A percentile compares a stretch with the other conserved stretches of the same genome.
These are phyloP conservation scores for Zaprionus ghesquierei DNA, from an alignment of 1,140 invertebrate species.

Conservation along the genomic window DNA sequence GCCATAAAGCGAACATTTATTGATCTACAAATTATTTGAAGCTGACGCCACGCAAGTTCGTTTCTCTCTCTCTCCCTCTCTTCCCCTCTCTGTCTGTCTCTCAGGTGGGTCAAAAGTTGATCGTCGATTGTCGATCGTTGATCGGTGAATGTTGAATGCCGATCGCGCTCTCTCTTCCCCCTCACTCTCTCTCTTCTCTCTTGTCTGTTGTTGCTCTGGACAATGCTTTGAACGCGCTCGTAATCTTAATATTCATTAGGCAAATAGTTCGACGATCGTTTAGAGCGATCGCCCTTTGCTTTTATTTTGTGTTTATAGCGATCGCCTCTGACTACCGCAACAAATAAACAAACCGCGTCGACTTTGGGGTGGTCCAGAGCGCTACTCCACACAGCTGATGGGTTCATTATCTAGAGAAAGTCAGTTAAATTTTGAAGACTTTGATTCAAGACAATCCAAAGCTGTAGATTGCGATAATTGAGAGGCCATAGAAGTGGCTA, in stretches of 20 bases:
- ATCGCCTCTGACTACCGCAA: conserved; percentile 47
- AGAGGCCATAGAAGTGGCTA: conserved; percentile 74
- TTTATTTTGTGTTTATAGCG: conserved; percentile 68
- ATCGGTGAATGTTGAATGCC: background rate
- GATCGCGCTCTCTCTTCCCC: background rate
- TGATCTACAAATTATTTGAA: conserved; percentile 80
- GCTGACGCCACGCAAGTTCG: conserved; percentile 38
- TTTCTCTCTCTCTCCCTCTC: background rate
- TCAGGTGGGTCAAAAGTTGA: conserved; percentile 40
- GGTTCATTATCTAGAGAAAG: conserved; percentile 68
- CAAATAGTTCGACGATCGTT: conserved; percentile 43
- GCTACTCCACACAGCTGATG: conserved; percentile 35
- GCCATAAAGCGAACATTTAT: conserved; percentile 81
- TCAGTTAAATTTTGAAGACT: conserved; percentile 1
- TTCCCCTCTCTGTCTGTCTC: background rate
- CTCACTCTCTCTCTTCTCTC: background rate
- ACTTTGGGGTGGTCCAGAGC: conserved; percentile 60
- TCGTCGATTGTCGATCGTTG: conserved; percentile 6
- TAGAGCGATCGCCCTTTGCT: conserved; percentile 43
- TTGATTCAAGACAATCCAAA: background rate
- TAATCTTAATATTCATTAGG: conserved; percentile 79
- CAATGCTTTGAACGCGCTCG: conserved; percentile 26
- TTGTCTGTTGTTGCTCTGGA: conserved; percentile 1
- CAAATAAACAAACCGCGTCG: conserved; percentile 37
- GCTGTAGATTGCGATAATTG: conserved; percentile 73